These are phyloP conservation scores for Carterocephalus palaemon DNA, from an alignment of 2,888 invertebrate species.

Conservation along the genomic window DNA sequence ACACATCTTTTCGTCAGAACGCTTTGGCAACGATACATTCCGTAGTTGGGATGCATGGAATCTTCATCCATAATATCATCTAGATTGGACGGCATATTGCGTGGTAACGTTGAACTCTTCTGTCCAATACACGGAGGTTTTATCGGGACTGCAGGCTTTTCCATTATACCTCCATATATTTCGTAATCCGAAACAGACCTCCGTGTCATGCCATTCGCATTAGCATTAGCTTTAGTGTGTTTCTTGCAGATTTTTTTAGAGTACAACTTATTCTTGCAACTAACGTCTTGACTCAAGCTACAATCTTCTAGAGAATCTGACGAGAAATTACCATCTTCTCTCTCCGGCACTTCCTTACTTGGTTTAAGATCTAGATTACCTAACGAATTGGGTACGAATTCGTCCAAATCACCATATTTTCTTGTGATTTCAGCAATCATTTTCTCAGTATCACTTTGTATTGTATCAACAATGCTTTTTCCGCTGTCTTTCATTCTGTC, in stretches of 20 bases:
- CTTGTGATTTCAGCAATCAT: slow-evolving; percentile 83
- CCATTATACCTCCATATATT: slow-evolving; percentile 74
- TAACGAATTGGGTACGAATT: slow-evolving; percentile 55
- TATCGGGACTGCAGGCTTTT: slow-evolving; percentile 60
- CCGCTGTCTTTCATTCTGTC: slow-evolving; percentile 64
- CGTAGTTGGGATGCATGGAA: slow-evolving; percentile 54
- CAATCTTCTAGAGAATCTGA: slow-evolving; percentile 89
- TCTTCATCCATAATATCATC: slow-evolving; percentile 77
- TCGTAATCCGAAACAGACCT: slow-evolving; percentile 88
- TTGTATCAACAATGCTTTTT: slow-evolving; percentile 80
- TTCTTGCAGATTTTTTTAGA: slow-evolving; percentile 77
- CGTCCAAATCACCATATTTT: slow-evolving; percentile 81
- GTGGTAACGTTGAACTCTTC: slow-evolving; percentile 71
- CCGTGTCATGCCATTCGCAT: slow-evolving; percentile 71
- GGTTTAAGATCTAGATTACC: slow-evolving; percentile 63
- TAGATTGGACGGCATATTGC: slow-evolving; percentile 74
- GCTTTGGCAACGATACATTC: slow-evolving; percentile 72
- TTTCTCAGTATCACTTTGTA: slow-evolving; percentile 81
- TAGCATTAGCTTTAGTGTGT: slow-evolving; percentile 59
- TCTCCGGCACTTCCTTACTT: slow-evolving; percentile 56
- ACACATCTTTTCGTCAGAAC: slow-evolving; percentile 77
- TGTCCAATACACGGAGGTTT: slow-evolving; percentile 63
- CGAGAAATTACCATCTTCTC: slow-evolving; percentile 85
- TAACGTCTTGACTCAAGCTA: slow-evolving; percentile 76
- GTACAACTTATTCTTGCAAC: slow-evolving; percentile 71